Evolutionary conservation across 2,797 vertebrate species (phyloP).

Genomic region (Myotis planiceps): DNA sequence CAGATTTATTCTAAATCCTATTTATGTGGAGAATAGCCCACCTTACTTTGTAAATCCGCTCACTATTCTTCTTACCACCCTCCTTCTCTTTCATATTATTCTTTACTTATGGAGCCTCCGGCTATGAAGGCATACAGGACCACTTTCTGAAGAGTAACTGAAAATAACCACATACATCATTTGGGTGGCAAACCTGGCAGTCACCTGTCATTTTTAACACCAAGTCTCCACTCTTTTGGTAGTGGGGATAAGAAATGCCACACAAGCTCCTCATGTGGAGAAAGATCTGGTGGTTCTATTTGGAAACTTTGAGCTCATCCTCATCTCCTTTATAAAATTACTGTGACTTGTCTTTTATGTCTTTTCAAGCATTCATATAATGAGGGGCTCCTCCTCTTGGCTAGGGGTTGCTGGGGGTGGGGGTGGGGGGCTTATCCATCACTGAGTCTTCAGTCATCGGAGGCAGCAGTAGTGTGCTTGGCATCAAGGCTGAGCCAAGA

Average conservation of each 20-base stretch:
- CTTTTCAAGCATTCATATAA: conserved; percentile 52
- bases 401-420: conserved; percentile 18
- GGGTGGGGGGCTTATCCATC: background rate
- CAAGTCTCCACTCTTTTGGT: conserved; percentile 62
- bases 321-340: conserved; percentile 55
- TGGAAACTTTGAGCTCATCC: conserved; percentile 10
- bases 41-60: conserved; percentile 30
- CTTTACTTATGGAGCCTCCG: conserved; percentile 51
- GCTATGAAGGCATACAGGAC: conserved; percentile 31
- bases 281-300: conserved; percentile 60
- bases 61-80: conserved; percentile 42
- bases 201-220: conserved; percentile 65
- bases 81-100: conserved; percentile 19
- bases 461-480: background rate
- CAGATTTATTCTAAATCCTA: conserved; percentile 20
- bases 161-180: conserved; percentile 65
- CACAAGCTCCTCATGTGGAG: conserved; percentile 23
- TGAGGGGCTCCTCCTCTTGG: conserved; percentile 57
- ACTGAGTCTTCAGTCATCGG: background rate
- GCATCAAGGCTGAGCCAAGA: conserved; percentile 41
- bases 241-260: conserved; percentile 12
- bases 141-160: conserved; percentile 72
- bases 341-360: conserved; percentile 56
- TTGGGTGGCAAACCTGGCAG: conserved; percentile 43
- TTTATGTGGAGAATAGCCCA: conserved; percentile 35